Evolutionary conservation across 2,888 invertebrate genomes (phyloP), one percentile per base, ranked within the genome.

Genomic region (Temnothorax rugatulus): DNA sequence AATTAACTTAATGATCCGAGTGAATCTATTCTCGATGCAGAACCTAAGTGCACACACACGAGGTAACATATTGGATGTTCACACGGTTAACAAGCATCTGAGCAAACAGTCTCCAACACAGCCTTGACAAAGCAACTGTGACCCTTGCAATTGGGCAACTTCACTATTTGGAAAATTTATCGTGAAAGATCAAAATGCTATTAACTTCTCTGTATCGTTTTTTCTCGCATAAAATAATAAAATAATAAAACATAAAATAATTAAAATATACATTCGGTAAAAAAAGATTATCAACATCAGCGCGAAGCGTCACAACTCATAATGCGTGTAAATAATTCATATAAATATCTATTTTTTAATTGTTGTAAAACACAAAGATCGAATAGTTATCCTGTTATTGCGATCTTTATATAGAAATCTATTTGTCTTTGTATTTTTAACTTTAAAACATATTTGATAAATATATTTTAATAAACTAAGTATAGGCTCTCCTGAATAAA

Each of bases 1-100:
- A 90, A 90, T 90, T 91, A 89, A 91, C 91, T 92, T 89, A 92
- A 91, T 91, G 91, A 91, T 92, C 89, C 91, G 86, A 89, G 91
- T 84, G 87, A 86, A 90, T 90, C 89, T 90, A 87, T 87, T 87
- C 88, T 85, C 90, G 87, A 86, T 86, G 87, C 86, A 87, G 88
- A 75, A 89, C 88, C 91, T 90, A 90, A 91, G 88, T 91, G 89
- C 91, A 92, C 85, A 92, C 85, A 92, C 87, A 91, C 84, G 86
- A 84, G 87, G 86, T 89, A 91, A 91, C 91, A 90, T 91, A 91
- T 91, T 90, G 92, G 90, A 88, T 88, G 89, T 88, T 90, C 91
- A 89, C 89, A 88, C 87, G 88, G 87, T 89, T 91, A 91, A 92
- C 91, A 92, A 91, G 91, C 90, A 89, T 90, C 91, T 91, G 90